phyloP scores from a whole-genome alignment of 2,113 vertebrate genomes.

The Eulemur rufifrons region DNA sequence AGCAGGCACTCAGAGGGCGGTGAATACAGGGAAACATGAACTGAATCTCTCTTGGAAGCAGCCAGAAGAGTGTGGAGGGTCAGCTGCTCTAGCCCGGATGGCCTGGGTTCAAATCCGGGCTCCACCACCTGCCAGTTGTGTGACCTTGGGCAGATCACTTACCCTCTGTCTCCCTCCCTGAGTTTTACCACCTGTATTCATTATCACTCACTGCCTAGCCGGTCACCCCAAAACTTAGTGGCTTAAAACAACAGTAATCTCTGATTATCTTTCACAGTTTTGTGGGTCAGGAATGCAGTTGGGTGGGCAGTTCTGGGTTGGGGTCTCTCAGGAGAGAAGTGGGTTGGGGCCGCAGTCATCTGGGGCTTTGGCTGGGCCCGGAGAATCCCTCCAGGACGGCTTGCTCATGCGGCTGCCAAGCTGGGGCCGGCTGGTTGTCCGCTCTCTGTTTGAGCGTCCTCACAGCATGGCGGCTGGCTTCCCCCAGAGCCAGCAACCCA shows the following conservation, averaged over 20 bases:
- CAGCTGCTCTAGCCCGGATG: neutral
- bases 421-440: no score
- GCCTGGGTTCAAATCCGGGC: neutral
- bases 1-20: neutral
- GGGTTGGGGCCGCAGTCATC: neutral
- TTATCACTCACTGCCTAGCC: neutral
- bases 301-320: neutral
- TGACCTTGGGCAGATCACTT: neutral
- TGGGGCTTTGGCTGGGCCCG: neutral
- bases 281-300: neutral
- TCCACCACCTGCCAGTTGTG: no score
- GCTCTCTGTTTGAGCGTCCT: neutral
- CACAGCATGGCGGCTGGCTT: neutral
- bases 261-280: neutral
- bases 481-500: neutral
- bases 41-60: fast-evolving
- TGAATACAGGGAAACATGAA: fast-evolving
- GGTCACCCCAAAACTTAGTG: neutral
- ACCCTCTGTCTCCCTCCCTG: neutral
- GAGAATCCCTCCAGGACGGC: fast-evolving
- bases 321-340: neutral
- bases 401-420: neutral
- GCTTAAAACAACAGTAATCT: neutral
- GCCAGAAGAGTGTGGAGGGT: neutral
- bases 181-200: neutral